Conservation (phyloP, 2,888 invertebrate genomes). For the Pteria penguin region DNA sequence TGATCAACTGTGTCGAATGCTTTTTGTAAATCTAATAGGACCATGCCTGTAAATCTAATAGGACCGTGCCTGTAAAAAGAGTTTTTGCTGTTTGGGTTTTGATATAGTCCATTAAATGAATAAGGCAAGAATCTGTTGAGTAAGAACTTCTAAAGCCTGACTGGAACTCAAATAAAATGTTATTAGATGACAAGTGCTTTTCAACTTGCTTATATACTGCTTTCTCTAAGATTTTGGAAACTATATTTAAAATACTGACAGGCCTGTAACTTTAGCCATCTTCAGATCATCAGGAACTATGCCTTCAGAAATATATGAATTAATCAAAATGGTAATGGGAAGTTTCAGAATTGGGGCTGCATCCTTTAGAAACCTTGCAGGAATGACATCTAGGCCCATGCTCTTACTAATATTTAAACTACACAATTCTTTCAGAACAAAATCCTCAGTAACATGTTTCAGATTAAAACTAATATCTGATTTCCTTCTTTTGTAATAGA, state of each 20-base stretch:
- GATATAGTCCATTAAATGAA: constrained; percentile 34
- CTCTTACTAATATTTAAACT: constrained; percentile 38
- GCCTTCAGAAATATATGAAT: constrained; percentile 34
- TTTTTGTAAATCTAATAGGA: constrained; percentile 38
- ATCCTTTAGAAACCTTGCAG: constrained; percentile 43
- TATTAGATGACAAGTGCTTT: constrained; percentile 24
- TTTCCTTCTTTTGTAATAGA: constrained; percentile 25
- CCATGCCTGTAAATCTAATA: constrained; percentile 40
- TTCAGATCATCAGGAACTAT: constrained; percentile 43
- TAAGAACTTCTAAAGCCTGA: constrained; percentile 23
- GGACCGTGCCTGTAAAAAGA: constrained; percentile 24
- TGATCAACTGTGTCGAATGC: constrained; percentile 45
- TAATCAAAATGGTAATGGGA: constrained; percentile 43
- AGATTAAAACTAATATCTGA: neutral
- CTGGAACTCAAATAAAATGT: constrained; percentile 32
- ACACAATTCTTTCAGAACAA: constrained; percentile 34
- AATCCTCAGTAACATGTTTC: constrained; percentile 22
- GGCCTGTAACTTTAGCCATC: constrained; percentile 45
- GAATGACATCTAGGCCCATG: constrained; percentile 44
- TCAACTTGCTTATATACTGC: constrained; percentile 25
- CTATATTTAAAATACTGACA: constrained; percentile 44
- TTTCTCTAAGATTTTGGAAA: constrained; percentile 44
- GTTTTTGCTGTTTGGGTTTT: constrained; percentile 22
- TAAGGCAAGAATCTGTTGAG: constrained; percentile 39
- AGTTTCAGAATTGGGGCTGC: constrained; percentile 13